phyloP scores from a whole-genome alignment of 2,888 invertebrate species.

The Heteromurus nitidus region DNA sequence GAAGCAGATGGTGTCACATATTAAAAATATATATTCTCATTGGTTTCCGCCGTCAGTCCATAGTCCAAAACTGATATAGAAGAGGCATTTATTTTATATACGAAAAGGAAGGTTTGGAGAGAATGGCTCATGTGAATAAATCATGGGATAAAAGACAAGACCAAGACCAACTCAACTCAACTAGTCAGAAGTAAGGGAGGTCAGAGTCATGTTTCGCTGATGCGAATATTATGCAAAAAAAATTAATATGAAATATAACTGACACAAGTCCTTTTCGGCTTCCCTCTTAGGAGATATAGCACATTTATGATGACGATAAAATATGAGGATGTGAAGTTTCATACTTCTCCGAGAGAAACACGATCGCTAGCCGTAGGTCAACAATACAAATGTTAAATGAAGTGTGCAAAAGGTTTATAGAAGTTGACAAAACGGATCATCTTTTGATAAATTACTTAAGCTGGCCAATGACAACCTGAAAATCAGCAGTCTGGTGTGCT shows the following conservation, averaged over 20 bases:
- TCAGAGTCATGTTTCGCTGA: background rate
- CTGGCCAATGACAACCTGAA: too few relatives aligned
- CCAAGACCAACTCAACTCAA: background rate
- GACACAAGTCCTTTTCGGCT: background rate
- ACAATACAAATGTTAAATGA: too few relatives aligned
- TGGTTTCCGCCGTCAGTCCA: background rate
- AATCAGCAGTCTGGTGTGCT: too few relatives aligned
- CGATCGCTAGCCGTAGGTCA: too few relatives aligned
- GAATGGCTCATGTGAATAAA: background rate
- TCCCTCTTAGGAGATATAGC: slow-evolving; percentile 30
- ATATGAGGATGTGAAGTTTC: too few relatives aligned
- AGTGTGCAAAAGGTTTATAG: too few relatives aligned
- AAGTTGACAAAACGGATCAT: too few relatives aligned
- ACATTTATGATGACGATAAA: too few relatives aligned
- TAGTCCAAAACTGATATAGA: background rate
- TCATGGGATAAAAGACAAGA: background rate
- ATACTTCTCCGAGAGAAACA: too few relatives aligned
- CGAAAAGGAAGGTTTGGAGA: background rate
- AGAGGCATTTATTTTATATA: too few relatives aligned
- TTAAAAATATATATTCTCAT: background rate
- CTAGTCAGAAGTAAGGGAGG: background rate
- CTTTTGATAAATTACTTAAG: too few relatives aligned
- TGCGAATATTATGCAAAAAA: slow-evolving; percentile 14
- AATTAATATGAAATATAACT: slow-evolving; percentile 46
- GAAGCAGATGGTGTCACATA: background rate